Percentiles rank a stretch among this genome's conserved stretches.
These are phyloP conservation scores for Sakesphorus luctuosus DNA, from an alignment of 2,113 vertebrate genomes.

Conservation along the genomic window DNA sequence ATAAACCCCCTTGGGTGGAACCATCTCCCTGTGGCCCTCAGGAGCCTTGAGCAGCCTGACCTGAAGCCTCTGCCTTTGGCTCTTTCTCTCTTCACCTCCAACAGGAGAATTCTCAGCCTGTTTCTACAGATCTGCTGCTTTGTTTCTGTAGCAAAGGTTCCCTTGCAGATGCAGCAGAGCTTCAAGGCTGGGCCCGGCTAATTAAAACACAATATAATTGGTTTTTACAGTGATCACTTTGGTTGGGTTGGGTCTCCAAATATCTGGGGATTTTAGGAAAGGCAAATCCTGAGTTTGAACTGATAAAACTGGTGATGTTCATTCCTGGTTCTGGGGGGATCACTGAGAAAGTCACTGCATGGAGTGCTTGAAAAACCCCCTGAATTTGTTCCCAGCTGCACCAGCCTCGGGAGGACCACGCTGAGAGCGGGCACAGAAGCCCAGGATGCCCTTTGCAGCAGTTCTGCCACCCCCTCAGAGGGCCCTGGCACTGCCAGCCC, in stretches of 20 bases:
- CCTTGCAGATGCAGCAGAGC: not conserved
- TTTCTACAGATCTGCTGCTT: not conserved
- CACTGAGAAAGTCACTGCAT: not conserved
- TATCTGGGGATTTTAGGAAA: not conserved
- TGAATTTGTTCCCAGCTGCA: not conserved
- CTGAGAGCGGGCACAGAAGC: not conserved
- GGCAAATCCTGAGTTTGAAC: not conserved
- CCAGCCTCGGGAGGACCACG: not conserved
- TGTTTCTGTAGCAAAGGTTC: not conserved
- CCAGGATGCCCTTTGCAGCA: slow-evolving; percentile 55
- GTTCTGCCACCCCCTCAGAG: not conserved
- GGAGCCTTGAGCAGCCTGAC: not conserved
- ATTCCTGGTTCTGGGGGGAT: not conserved
- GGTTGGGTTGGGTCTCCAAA: not conserved
- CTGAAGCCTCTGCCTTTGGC: not conserved
- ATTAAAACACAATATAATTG: not conserved
- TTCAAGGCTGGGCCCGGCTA: not conserved
- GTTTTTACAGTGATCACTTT: not conserved
- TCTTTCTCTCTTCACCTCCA: not conserved
- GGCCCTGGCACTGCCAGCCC: not conserved
- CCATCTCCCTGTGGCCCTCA: accelerated
- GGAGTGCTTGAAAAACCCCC: not conserved
- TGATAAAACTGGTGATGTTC: not conserved
- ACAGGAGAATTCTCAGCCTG: not conserved
- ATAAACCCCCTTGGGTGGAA: not conserved